phyloP scores from a whole-genome alignment of 2,797 vertebrate species.

The Tragopan temminckii region DNA sequence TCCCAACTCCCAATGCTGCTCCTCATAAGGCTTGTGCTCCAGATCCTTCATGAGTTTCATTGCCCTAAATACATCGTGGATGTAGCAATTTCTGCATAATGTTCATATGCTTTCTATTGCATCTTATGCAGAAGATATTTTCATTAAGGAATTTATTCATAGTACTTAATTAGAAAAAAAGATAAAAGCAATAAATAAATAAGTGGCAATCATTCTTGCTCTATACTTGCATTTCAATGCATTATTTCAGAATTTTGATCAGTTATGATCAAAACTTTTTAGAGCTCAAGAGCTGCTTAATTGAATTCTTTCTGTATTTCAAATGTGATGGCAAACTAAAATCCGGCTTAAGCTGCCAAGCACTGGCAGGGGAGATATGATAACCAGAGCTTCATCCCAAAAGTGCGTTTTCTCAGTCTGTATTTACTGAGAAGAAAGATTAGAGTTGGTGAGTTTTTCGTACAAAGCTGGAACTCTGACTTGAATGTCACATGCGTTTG shows the following conservation, averaged over 20 bases:
- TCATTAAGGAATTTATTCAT: neutral
- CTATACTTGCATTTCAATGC: neutral
- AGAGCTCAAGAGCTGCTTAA: neutral
- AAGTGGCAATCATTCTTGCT: neutral
- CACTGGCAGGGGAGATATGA: neutral
- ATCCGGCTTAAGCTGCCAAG: neutral
- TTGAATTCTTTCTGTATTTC: neutral
- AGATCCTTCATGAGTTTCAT: no score
- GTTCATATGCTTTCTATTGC: neutral
- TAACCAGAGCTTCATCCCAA: neutral
- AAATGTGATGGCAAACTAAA: neutral
- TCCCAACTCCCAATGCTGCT: no score
- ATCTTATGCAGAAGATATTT: neutral
- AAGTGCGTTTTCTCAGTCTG: neutral
- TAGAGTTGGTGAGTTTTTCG: neutral
- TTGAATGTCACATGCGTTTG: conserved; percentile 7
- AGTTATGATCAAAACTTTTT: neutral
- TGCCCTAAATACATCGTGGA: neutral
- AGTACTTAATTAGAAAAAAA: neutral
- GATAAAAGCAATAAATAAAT: neutral
- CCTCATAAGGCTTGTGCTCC: no score
- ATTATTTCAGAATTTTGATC: neutral
- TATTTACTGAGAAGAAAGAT: neutral
- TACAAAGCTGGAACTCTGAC: neutral
- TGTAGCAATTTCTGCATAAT: neutral